Evolutionary conservation across 2,113 vertebrate genomes (phyloP).

Genomic region (Penelope pileata): DNA sequence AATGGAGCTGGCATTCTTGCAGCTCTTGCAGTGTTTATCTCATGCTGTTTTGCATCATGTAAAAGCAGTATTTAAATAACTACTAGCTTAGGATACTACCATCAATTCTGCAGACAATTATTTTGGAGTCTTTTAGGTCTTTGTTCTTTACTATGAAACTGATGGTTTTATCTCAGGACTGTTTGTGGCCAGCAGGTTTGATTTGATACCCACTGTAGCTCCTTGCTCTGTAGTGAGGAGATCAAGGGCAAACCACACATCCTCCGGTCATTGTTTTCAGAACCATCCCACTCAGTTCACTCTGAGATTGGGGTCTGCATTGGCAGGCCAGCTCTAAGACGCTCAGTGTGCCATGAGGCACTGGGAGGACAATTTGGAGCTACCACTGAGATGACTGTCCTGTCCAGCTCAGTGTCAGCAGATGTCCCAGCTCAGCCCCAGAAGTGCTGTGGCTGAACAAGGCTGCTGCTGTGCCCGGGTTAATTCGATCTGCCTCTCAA

Average conservation of each 20-base stretch:
- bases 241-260: neutral
- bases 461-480: neutral
- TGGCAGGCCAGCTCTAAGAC: neutral
- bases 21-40: neutral
- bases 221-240: neutral
- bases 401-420: neutral
- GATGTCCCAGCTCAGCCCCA: rapidly evolving
- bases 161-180: neutral
- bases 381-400: neutral
- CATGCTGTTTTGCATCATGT: neutral
- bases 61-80: neutral
- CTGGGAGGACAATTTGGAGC: neutral
- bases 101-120: neutral
- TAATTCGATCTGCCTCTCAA: slow-evolving; percentile 16
- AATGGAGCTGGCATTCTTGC: neutral
- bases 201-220: neutral
- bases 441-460: neutral
- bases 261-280: neutral
- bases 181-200: neutral
- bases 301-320: neutral
- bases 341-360: neutral
- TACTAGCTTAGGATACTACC: neutral
- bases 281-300: neutral
- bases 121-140: neutral
- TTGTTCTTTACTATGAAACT: neutral